Conservation (phyloP, 1,140 invertebrate species). For the Nylanderia fulva region DNA sequence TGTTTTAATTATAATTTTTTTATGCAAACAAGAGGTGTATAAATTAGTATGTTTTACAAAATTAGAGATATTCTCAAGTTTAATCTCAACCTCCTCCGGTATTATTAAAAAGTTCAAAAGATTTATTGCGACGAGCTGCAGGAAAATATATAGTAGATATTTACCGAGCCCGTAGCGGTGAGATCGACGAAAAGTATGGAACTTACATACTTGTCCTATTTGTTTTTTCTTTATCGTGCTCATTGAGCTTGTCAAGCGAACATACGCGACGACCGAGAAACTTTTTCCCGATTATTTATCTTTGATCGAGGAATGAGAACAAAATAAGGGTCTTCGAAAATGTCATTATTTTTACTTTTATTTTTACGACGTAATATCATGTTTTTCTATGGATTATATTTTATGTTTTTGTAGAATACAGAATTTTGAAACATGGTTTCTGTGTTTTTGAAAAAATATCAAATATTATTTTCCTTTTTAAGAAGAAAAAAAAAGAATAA, state of each 20-base stretch:
- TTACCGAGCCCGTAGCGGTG: conserved; percentile 48
- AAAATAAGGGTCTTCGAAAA: conserved; percentile 27
- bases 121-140: background rate
- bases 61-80: background rate
- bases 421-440: conserved; percentile 6
- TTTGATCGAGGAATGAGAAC: conserved; percentile 23
- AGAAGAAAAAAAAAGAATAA: background rate
- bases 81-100: background rate
- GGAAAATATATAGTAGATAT: conserved; percentile 53
- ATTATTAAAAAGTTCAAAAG: conserved; percentile 9
- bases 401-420: background rate
- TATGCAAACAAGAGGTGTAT: too few species aligned
- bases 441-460: conserved; percentile 5
- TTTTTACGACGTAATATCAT: background rate
- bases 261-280: conserved; percentile 12
- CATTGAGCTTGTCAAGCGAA: conserved; percentile 58
- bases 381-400: conserved; percentile 12
- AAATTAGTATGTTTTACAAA: background rate
- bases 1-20: too few species aligned
- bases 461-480: background rate
- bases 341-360: background rate
- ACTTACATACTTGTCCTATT: conserved; percentile 68
- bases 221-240: conserved; percentile 21
- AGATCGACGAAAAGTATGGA: conserved; percentile 57
- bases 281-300: conserved; percentile 62